These are phyloP conservation scores for Caenorhabditis angaria DNA, from an alignment of 2,888 invertebrate genomes.

Conservation along the genomic window DNA sequence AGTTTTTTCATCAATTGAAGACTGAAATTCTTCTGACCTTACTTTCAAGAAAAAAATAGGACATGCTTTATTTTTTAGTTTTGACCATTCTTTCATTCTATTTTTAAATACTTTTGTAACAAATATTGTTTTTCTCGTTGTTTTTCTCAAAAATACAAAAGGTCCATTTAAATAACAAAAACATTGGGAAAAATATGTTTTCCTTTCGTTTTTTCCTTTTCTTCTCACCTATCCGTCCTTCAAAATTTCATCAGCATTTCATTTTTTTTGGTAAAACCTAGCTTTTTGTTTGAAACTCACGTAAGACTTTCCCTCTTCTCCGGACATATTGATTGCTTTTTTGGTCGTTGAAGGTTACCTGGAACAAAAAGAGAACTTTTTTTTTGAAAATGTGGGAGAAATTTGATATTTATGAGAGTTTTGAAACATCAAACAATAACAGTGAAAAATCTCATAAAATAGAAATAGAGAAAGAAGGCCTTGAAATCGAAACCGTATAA, in stretches of 20 bases:
- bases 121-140: no score
- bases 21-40: no score
- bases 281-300: constrained; percentile 37
- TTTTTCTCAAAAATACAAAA: no score
- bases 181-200: no score
- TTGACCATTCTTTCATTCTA: no score
- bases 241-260: not conserved
- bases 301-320: constrained; percentile 57
- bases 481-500: constrained; percentile 17
- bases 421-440: constrained; percentile 19
- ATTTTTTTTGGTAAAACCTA: no score
- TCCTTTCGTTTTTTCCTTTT: not conserved
- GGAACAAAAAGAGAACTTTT: no score
- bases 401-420: constrained; percentile 10
- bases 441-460: constrained; percentile 33
- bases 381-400: no score
- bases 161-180: no score
- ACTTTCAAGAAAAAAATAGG: not conserved
- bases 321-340: constrained; percentile 33
- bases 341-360: constrained; percentile 7
- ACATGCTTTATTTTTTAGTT: no score
- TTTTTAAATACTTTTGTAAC: no score
- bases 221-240: constrained; percentile 1
- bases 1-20: no score
- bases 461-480: constrained; percentile 10